Conservation (phyloP, 2,797 vertebrate species). For the Notoglanidium macrostoma region DNA sequence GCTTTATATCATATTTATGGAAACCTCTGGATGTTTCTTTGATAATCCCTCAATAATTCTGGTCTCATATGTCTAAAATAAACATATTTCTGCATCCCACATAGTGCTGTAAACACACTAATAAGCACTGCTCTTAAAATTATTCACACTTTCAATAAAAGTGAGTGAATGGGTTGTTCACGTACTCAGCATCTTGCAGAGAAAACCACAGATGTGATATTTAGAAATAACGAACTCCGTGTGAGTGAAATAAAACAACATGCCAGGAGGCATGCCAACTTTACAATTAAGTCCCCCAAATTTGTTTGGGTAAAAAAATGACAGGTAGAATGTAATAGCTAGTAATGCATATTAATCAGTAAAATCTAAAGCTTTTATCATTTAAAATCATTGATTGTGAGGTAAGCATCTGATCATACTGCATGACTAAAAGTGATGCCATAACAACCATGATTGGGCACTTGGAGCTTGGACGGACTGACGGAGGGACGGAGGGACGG, state of each 20-base stretch:
- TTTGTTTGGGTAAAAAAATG: not conserved
- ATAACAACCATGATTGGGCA: not conserved
- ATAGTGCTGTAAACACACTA: not conserved
- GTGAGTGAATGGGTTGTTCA: not conserved
- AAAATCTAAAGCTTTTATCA: no score
- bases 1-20: slow-evolving; percentile 8
- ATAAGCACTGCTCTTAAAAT: slow-evolving; percentile 7
- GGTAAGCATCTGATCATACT: not conserved
- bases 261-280: not conserved
- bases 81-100: slow-evolving; percentile 5
- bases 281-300: not conserved
- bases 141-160: slow-evolving; percentile 7
- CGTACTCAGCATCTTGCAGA: not conserved
- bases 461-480: not conserved
- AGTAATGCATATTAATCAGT: not conserved
- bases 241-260: not conserved
- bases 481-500: no score
- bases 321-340: not conserved
- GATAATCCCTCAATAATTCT: not conserved
- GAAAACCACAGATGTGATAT: not conserved
- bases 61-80: not conserved
- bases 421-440: not conserved
- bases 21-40: not conserved
- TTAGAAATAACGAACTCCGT: not conserved
- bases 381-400: not conserved